phyloP scores from a whole-genome alignment of 1,140 invertebrate genomes.

The Ostrea edulis region DNA sequence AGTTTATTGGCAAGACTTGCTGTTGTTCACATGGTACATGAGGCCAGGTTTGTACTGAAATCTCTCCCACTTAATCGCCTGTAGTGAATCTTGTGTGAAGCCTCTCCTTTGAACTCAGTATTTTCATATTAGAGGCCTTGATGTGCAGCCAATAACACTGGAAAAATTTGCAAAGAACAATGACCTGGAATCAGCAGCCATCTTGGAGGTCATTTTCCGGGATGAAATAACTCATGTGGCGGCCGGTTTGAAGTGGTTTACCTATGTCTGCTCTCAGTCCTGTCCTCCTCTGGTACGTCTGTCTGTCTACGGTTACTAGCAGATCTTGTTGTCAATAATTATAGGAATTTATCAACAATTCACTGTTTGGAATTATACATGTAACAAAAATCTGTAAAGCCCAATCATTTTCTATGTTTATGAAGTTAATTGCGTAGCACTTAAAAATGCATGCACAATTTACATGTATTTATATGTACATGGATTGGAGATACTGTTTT shows the following conservation, averaged over 20 bases:
- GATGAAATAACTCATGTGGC: slow-evolving; percentile 68
- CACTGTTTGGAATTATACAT: too few species aligned
- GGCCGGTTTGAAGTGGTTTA: slow-evolving; percentile 65
- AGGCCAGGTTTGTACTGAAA: slow-evolving; percentile 57
- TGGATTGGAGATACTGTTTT: too few species aligned
- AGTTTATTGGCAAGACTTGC: slow-evolving; percentile 63
- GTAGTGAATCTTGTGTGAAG: too few species aligned
- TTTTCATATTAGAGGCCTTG: slow-evolving; percentile 57
- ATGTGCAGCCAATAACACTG: slow-evolving; percentile 65
- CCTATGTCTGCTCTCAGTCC: slow-evolving; percentile 59
- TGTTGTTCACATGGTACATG: slow-evolving; percentile 67
- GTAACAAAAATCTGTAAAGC: too few species aligned
- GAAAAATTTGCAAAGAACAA: slow-evolving; percentile 61
- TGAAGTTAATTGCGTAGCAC: too few species aligned
- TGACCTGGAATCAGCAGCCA: slow-evolving; percentile 56
- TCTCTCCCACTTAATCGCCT: neutral
- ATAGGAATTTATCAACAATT: too few species aligned
- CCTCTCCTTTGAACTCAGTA: neutral
- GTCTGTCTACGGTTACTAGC: neutral
- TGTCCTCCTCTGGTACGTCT: slow-evolving; percentile 49
- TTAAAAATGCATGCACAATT: too few species aligned
- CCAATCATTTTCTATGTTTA: too few species aligned
- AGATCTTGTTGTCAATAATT: too few species aligned
- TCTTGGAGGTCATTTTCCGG: slow-evolving; percentile 63
- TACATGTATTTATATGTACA: too few species aligned